Evolutionary conservation across 2,797 vertebrate species (phyloP).

Genomic region (Carduelis carduelis): DNA sequence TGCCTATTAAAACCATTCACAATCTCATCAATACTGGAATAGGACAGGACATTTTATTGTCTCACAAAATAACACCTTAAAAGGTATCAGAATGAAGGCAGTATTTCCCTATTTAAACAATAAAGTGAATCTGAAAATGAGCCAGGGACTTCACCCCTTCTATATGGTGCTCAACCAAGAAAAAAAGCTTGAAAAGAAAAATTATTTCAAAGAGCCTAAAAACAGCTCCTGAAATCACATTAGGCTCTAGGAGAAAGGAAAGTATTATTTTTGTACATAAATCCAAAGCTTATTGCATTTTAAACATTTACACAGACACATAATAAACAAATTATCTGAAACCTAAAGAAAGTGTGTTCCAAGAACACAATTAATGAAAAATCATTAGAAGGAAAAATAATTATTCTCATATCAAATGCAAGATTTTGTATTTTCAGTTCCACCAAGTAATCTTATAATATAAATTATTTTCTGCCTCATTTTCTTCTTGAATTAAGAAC

Average conservation of each 20-base stretch:
- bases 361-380: conserved; percentile 22
- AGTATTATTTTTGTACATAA: background rate
- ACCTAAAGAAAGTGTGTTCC: background rate
- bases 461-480: background rate
- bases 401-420: background rate
- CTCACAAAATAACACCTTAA: background rate
- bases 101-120: background rate
- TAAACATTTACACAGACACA: background rate
- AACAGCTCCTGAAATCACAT: background rate
- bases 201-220: background rate
- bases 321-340: conserved; percentile 21
- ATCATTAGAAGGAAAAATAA: background rate
- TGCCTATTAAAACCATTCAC: background rate
- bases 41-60: background rate
- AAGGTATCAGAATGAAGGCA: background rate
- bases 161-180: background rate
- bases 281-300: background rate
- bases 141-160: background rate
- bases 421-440: background rate
- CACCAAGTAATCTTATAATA: background rate
- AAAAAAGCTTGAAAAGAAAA: background rate
- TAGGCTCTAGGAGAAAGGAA: background rate
- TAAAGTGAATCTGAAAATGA: background rate
- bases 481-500: background rate
- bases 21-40: background rate